Evolutionary conservation across 2,797 vertebrate genomes (phyloP).

Genomic region (Heteromormyrus szaboi): DNA sequence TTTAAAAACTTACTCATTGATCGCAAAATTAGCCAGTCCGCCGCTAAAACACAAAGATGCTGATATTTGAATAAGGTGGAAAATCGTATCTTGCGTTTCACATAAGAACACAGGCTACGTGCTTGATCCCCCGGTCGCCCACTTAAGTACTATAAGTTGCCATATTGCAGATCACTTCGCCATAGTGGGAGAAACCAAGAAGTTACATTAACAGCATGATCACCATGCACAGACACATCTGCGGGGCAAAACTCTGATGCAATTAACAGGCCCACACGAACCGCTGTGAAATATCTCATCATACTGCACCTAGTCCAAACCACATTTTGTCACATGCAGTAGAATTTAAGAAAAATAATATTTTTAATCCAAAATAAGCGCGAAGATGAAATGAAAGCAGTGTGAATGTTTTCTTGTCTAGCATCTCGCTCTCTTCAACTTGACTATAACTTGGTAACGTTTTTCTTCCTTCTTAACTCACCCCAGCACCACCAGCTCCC

Average conservation of each 20-base stretch:
- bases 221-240: not conserved
- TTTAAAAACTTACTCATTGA: not conserved
- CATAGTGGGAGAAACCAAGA: not conserved
- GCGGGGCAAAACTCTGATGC: not conserved
- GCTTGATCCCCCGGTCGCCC: not conserved
- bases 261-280: not conserved
- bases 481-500: conserved; percentile 91
- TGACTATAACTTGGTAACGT: not conserved
- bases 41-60: not conserved
- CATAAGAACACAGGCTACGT: not conserved
- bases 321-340: not conserved
- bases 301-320: not conserved
- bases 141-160: conserved; percentile 7
- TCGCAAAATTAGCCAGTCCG: not conserved
- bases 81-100: conserved; percentile 3
- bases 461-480: conserved; percentile 57
- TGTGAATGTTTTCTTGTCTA: not conserved
- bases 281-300: not conserved
- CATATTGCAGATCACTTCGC: not conserved
- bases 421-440: not conserved
- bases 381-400: not conserved
- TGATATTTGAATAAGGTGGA: not conserved
- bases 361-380: not conserved
- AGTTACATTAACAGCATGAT: not conserved
- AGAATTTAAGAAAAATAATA: not conserved